Percentiles rank a stretch among this genome's conserved stretches.
Evolutionary conservation across 1,140 invertebrate genomes (phyloP).

Genomic region (Euborellia annulipes): DNA sequence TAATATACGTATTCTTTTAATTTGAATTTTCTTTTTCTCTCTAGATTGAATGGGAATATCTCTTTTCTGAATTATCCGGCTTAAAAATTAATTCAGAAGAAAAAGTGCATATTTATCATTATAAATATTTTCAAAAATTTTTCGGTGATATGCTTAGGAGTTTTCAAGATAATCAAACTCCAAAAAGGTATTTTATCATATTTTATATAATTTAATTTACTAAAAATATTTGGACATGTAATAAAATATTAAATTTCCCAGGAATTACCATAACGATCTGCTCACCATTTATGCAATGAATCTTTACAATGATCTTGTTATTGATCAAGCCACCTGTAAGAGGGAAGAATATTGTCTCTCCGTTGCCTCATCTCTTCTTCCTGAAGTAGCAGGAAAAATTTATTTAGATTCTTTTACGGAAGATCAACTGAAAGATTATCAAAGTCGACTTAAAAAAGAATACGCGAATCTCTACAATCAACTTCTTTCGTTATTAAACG

Average conservation of each 20-base stretch:
- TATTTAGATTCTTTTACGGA: constrained; percentile 20
- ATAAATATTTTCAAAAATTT: neutral
- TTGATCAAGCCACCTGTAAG: constrained; percentile 11
- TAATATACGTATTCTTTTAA: too few species aligned
- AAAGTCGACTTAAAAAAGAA: neutral
- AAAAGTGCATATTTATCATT: neutral
- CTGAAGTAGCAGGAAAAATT: constrained; percentile 18
- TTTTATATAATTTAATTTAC: too few species aligned
- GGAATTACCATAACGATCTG: constrained; percentile 17
- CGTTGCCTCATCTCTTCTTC: constrained; percentile 14
- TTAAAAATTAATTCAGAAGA: neutral
- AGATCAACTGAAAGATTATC: constrained; percentile 10
- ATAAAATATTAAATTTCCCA: neutral
- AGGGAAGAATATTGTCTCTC: constrained; percentile 18
- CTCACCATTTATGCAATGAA: constrained; percentile 18
- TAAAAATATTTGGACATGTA: too few species aligned
- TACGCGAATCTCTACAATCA: too few species aligned
- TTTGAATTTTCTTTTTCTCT: too few species aligned
- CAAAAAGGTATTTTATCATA: neutral
- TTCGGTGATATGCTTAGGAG: neutral
- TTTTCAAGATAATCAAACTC: neutral
- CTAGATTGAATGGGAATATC: too few species aligned
- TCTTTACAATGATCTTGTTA: constrained; percentile 19
- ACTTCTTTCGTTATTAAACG: too few species aligned
- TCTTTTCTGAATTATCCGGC: too few species aligned